Evolutionary conservation across 2,888 invertebrate species (phyloP).

Genomic region (Tenthredo distinguenda): DNA sequence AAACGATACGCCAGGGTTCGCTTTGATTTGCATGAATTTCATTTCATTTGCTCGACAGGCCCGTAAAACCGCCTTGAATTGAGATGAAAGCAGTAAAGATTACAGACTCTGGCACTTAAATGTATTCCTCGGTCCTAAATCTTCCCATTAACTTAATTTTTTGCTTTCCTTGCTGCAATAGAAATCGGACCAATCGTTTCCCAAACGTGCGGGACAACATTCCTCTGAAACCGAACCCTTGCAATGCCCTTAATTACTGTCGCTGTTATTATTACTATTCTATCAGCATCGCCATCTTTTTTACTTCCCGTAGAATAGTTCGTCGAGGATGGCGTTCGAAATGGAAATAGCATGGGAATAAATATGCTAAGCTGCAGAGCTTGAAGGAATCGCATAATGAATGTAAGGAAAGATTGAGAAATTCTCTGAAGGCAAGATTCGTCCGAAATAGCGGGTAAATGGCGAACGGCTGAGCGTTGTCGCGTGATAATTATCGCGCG

Average conservation of each 20-base stretch:
- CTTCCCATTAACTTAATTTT: constrained; percentile 11
- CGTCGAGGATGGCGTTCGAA: not conserved
- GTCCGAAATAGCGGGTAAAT: constrained; percentile 16
- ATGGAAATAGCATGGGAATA: not conserved
- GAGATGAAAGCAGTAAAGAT: constrained; percentile 54
- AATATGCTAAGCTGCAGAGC: not conserved
- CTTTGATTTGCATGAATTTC: constrained; percentile 74
- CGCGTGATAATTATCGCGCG: constrained; percentile 66
- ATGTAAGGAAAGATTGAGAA: not conserved
- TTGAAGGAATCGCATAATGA: not conserved
- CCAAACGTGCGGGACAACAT: not conserved
- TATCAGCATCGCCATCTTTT: too few species aligned
- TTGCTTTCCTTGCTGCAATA: not conserved
- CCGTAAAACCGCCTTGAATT: constrained; percentile 63
- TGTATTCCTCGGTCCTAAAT: constrained; percentile 26
- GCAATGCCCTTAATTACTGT: not conserved
- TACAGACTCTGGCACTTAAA: constrained; percentile 18
- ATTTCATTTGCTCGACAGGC: constrained; percentile 71
- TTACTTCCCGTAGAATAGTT: too few species aligned
- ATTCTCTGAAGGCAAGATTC: not conserved
- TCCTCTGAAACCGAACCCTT: not conserved
- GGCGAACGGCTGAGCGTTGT: constrained; percentile 47
- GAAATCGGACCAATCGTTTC: not conserved
- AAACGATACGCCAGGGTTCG: constrained; percentile 62
- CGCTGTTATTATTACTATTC: too few species aligned